Evolutionary conservation across 2,888 invertebrate species (phyloP).

Genomic region (Melanostoma mellinum): DNA sequence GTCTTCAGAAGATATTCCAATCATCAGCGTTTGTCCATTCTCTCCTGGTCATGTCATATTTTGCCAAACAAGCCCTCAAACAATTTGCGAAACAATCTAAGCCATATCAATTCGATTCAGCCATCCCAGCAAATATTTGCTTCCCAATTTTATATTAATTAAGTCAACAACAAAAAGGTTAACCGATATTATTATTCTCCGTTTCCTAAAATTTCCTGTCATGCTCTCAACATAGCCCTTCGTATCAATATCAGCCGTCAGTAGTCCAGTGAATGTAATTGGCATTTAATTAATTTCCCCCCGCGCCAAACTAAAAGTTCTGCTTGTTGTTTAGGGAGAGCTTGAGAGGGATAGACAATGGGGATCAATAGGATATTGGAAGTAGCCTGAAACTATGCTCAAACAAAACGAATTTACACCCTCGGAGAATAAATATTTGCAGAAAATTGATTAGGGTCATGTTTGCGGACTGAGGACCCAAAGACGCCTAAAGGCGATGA

Average conservation of each 20-base stretch:
- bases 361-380: slow-evolving; percentile 53
- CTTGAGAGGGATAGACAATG: not conserved
- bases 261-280: slow-evolving; percentile 41
- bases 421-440: slow-evolving; percentile 63
- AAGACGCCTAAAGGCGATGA: slow-evolving; percentile 21
- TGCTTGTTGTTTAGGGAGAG: not conserved
- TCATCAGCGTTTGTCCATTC: too few species aligned
- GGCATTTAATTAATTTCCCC: slow-evolving; percentile 66
- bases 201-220: slow-evolving; percentile 48
- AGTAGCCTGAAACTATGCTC: slow-evolving; percentile 51
- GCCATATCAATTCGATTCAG: too few species aligned
- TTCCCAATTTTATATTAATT: slow-evolving; percentile 57
- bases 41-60: too few species aligned
- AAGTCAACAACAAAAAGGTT: slow-evolving; percentile 62
- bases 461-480: slow-evolving; percentile 41
- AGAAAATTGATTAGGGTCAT: slow-evolving; percentile 68
- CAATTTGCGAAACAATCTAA: too few species aligned
- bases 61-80: too few species aligned
- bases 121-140: slow-evolving; percentile 38
- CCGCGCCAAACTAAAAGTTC: slow-evolving; percentile 13
- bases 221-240: not conserved
- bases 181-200: slow-evolving; percentile 53
- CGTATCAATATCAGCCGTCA: not conserved
- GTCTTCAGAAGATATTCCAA: too few species aligned
- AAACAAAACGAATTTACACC: slow-evolving; percentile 64